Conservation (phyloP, 2,888 invertebrate genomes). For the Steinernema scapterisci region DNA sequence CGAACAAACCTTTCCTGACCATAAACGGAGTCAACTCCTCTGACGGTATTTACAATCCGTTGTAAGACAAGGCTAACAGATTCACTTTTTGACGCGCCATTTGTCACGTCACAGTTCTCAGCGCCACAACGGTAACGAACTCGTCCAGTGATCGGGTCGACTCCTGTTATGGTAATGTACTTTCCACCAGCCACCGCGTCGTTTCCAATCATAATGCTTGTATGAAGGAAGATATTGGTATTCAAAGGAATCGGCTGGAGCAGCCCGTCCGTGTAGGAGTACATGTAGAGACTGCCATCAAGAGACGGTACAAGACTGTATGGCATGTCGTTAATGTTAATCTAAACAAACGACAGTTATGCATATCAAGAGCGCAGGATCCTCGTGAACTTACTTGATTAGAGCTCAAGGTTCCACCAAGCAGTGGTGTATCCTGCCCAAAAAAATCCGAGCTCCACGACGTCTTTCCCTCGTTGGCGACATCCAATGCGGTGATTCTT, state of each 20-base stretch:
- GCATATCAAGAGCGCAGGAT: too few relatives aligned
- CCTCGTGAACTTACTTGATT: constrained; percentile 36
- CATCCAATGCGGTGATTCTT: constrained; percentile 48
- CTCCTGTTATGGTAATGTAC: constrained; percentile 82
- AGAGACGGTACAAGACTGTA: constrained; percentile 85
- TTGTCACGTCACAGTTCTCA: not conserved
- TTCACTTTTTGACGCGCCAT: not conserved
- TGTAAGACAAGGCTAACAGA: constrained; percentile 4
- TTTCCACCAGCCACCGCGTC: constrained; percentile 76
- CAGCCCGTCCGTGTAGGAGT: constrained; percentile 79
- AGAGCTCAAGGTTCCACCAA: constrained; percentile 44
- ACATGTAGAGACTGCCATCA: constrained; percentile 85
- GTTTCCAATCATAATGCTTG: constrained; percentile 79
- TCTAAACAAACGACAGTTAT: constrained; percentile 21
- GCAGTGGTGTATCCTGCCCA: constrained; percentile 39
- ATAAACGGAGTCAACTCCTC: not conserved
- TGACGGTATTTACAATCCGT: not conserved
- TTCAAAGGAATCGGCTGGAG: constrained; percentile 86
- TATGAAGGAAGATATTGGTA: constrained; percentile 81
- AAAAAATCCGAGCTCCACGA: constrained; percentile 42
- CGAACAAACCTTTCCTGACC: constrained; percentile 15
- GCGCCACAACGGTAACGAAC: constrained; percentile 40
- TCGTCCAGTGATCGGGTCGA: constrained; percentile 78
- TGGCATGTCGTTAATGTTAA: constrained; percentile 33
- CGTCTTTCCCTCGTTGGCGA: constrained; percentile 37